Base-by-base conservation (phyloP, 2,797 vertebrate species). In the Epinephelus malabaricus region DNA sequence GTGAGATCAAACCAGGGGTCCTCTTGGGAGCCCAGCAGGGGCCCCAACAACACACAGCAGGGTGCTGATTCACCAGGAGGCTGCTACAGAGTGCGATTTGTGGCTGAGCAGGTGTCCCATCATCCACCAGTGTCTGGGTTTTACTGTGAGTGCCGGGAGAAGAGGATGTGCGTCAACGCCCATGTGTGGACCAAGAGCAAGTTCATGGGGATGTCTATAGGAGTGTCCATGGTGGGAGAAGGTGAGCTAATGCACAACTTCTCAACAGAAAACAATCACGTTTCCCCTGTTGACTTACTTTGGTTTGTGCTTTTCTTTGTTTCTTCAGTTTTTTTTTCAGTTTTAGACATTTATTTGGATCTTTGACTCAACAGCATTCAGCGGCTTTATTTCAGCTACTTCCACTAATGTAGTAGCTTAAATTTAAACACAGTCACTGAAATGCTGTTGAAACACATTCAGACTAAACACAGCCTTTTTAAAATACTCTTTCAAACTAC, bases 151-250 rank as follows among this genome's bases (percentile, higher is more conserved):
- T 98, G 97, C 88, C 96, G 94, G 76, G 97, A 98, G 94, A 96
- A 95, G 93, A 95, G 90, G 72, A 96, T 98, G 93, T 98, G 97
- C 1, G 93, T 97, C 83, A 97, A 96, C 53, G 92, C 97, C 51
- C 96, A 98, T 0, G 94, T 98, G 0, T 98, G 97, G 97, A 99
- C 98, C 93, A 98, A 97, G 90, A 99, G 97, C 97, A 99, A 99
- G 95, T 98, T 99, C 92, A 96, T 99, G 97, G 98, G 98, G 73
- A 98, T 99, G 98, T 98, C 97, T 5, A 95, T 99, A 89, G 98
- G 98, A 50, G 97, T 99, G 90, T 98, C 97, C 65, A 98, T 98
- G 97, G 95, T 98, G 45, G 97, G 98, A 67, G 97, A 98, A 96
- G 97, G 97, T 94, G 79, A 84, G 93, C 47, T 38, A 4, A 18